Conservation (phyloP, 2,888 invertebrate genomes). For the Cataglyphis rosenhaueri region DNA sequence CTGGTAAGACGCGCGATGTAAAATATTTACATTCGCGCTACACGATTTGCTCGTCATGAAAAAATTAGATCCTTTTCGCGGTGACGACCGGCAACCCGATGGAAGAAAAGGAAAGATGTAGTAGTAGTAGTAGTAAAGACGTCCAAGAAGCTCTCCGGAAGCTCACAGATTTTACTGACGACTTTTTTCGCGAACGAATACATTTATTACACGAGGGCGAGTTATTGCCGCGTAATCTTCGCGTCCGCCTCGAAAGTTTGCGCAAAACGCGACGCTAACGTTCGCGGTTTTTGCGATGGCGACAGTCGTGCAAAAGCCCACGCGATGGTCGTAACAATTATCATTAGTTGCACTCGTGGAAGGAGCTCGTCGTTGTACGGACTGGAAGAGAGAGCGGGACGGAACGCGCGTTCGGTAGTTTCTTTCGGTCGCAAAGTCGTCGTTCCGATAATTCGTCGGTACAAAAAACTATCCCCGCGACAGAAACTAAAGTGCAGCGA, state of each 20-base stretch:
- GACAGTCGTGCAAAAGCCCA: slow-evolving; percentile 79
- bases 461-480: slow-evolving; percentile 60
- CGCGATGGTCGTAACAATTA: slow-evolving; percentile 79
- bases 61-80: slow-evolving; percentile 28
- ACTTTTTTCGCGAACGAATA: slow-evolving; percentile 45
- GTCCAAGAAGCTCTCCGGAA: slow-evolving; percentile 50
- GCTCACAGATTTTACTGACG: slow-evolving; percentile 53
- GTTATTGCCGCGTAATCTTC: slow-evolving; percentile 73
- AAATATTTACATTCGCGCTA: slow-evolving; percentile 42
- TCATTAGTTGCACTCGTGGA: slow-evolving; percentile 81
- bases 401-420: slow-evolving; percentile 64
- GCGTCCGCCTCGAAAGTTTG: slow-evolving; percentile 61
- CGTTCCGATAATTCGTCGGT: slow-evolving; percentile 57
- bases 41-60: slow-evolving; percentile 47
- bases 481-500: slow-evolving; percentile 41
- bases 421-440: slow-evolving; percentile 62
- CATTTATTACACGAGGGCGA: slow-evolving; percentile 74
- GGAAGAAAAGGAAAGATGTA: slow-evolving; percentile 1
- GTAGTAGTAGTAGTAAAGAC: slow-evolving; percentile 5
- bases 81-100: background rate
- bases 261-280: slow-evolving; percentile 62
- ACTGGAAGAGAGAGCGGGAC: slow-evolving; percentile 69
- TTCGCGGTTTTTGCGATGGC: slow-evolving; percentile 76
- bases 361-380: slow-evolving; percentile 30
- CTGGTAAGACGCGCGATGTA: slow-evolving; percentile 23